Evolutionary conservation across 2,797 vertebrate genomes (phyloP).

Genomic region (Thalassophryne amazonica): DNA sequence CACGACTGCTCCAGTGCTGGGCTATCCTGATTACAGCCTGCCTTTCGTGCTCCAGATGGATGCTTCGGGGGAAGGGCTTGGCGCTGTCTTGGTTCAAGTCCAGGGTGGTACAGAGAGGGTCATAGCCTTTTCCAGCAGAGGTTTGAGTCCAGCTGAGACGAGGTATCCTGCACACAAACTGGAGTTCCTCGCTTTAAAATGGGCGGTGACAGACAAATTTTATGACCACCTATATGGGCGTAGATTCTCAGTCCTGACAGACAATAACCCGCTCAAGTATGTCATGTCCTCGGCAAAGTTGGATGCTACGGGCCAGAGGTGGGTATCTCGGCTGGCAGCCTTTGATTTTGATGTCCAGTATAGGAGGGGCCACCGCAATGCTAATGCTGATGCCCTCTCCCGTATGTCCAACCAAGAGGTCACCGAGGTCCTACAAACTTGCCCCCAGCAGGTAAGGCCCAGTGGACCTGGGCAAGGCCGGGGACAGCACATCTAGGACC

Average conservation of each 20-base stretch:
- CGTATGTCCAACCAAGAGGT: conserved; percentile 15
- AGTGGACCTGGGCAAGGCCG: background rate
- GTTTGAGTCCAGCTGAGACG: conserved; percentile 24
- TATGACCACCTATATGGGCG: conserved; percentile 27
- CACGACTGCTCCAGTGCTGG: conserved; percentile 25
- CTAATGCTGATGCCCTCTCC: conserved; percentile 21
- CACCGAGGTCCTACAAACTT: background rate
- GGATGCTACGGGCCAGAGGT: conserved; percentile 20
- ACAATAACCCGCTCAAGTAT: conserved; percentile 41
- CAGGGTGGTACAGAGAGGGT: conserved; percentile 21
- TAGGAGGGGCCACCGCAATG: background rate
- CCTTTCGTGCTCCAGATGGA: conserved; percentile 37
- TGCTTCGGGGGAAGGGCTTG: conserved; percentile 32
- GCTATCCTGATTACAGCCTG: conserved; percentile 33
- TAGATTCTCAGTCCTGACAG: conserved; percentile 14
- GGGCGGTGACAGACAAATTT: conserved; percentile 11
- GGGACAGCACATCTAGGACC: background rate
- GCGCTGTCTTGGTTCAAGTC: conserved; percentile 17
- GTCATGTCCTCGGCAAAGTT: conserved; percentile 27
- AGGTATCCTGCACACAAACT: conserved; percentile 17
- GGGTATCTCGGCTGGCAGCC: conserved; percentile 10
- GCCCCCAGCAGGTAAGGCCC: background rate
- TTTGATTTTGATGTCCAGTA: conserved; percentile 37
- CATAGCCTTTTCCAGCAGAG: conserved; percentile 25
- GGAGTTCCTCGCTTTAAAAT: background rate